A percentile compares a stretch with the other conserved stretches of the same genome.
Conservation (phyloP, 1,140 invertebrate genomes). For the Drosophila truncata region DNA sequence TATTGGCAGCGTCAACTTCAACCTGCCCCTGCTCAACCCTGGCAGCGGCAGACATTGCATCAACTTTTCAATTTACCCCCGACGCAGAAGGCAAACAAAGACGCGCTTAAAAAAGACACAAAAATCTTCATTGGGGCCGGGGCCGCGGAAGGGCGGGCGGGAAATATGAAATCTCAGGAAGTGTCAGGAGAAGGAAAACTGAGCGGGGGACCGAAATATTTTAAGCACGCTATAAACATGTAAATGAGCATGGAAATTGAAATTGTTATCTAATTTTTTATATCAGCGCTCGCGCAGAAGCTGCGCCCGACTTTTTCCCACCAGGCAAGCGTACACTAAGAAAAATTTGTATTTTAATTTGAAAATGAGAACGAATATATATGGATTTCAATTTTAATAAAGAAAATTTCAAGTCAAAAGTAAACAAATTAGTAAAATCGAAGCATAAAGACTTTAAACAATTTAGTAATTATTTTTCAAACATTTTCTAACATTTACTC, state of each 20-base stretch:
- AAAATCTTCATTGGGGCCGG: slow-evolving; percentile 50
- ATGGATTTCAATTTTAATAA: no score
- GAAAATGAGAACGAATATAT: not conserved
- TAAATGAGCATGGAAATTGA: slow-evolving; percentile 85
- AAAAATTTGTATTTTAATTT: not conserved
- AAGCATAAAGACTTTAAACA: no score
- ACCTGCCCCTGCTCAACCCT: slow-evolving; percentile 25
- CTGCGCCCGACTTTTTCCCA: slow-evolving; percentile 32
- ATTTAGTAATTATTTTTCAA: no score
- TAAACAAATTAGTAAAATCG: not conserved
- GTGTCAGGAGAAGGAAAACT: slow-evolving; percentile 22
- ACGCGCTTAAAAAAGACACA: slow-evolving; percentile 75
- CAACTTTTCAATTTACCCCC: slow-evolving; percentile 73
- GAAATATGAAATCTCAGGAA: slow-evolving; percentile 72
- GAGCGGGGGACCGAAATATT: slow-evolving; percentile 60
- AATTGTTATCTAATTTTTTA: slow-evolving; percentile 85
- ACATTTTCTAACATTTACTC: no score
- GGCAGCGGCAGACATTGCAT: slow-evolving; percentile 57
- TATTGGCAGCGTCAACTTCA: slow-evolving; percentile 70
- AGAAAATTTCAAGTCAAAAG: not conserved
- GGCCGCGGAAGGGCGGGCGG: slow-evolving; percentile 4
- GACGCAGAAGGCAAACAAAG: slow-evolving; percentile 63
- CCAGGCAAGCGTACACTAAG: slow-evolving; percentile 8
- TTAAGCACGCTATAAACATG: slow-evolving; percentile 84
- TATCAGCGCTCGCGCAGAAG: slow-evolving; percentile 72